Evolutionary conservation across 2,888 invertebrate species (phyloP).

Genomic region (Lumbricus terrestris): DNA sequence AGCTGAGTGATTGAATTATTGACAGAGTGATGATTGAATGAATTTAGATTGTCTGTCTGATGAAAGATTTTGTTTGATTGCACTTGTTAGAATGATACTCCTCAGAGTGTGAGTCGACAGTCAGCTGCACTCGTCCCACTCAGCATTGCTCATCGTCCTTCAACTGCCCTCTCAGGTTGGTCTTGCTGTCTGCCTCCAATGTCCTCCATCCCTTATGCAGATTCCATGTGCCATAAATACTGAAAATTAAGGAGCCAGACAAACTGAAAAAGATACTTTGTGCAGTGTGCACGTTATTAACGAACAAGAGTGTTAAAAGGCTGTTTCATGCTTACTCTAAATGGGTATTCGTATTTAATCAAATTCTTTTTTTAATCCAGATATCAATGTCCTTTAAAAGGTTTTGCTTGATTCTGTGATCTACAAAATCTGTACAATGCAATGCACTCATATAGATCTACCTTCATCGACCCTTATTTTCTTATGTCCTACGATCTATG

Average conservation of each 20-base stretch:
- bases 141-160: slow-evolving; percentile 11
- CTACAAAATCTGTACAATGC: too few species aligned
- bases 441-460: too few species aligned
- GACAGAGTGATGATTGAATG: neutral
- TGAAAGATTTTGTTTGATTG: neutral
- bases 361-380: too few species aligned
- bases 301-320: too few species aligned
- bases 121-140: neutral
- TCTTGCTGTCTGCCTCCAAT: neutral
- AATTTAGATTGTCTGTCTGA: neutral
- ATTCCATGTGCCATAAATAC: neutral
- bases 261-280: too few species aligned
- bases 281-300: too few species aligned
- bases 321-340: too few species aligned
- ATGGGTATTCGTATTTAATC: too few species aligned
- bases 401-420: too few species aligned
- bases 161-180: slow-evolving; percentile 10
- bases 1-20: neutral
- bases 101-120: neutral
- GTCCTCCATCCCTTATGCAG: neutral
- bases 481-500: too few species aligned
- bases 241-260: neutral
- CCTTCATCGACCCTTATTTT: too few species aligned
- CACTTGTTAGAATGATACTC: slow-evolving; percentile 5
- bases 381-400: too few species aligned